Percentiles rank a stretch among this genome's conserved stretches.
Conservation (phyloP, 2,113 vertebrate species). For the Nycticebus coucang region DNA sequence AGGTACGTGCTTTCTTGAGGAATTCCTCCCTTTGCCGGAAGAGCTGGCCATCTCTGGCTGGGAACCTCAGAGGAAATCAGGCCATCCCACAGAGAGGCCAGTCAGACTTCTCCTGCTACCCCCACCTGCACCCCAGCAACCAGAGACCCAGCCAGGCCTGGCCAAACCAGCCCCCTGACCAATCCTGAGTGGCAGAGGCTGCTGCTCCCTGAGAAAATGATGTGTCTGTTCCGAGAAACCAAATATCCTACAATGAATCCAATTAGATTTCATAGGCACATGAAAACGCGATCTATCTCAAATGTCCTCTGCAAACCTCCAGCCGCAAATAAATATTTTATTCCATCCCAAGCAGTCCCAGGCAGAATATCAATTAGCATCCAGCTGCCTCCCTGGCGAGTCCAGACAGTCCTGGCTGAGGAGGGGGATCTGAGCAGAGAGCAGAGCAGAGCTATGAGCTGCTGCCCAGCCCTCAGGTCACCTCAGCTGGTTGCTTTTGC, state of each 20-base stretch:
- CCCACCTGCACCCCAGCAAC: neutral
- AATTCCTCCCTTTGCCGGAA: neutral
- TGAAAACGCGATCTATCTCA: conserved; percentile 80
- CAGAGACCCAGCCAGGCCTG: neutral
- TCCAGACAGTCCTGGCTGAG: neutral
- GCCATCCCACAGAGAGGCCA: neutral
- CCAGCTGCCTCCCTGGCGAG: neutral
- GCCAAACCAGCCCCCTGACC: conserved; percentile 4
- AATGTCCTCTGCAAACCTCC: conserved; percentile 80
- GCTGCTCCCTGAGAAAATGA: conserved; percentile 68
- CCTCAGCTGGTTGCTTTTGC: neutral
- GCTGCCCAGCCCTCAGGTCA: neutral
- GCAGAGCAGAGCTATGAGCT: neutral
- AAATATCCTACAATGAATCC: conserved; percentile 71
- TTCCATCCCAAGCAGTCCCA: conserved; percentile 75
- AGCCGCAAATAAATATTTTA: conserved; percentile 84
- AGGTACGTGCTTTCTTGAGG: neutral
- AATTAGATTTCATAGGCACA: conserved; percentile 84
- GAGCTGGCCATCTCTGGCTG: neutral
- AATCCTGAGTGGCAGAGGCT: conserved; percentile 45
- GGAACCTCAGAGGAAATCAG: conserved; percentile 30
- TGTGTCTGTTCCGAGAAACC: conserved; percentile 75
- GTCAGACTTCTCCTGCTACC: neutral
- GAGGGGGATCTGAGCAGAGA: neutral
- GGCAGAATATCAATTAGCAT: conserved; percentile 67